phyloP scores from a whole-genome alignment of 2,888 invertebrate genomes.

The Melanostoma scalare region DNA sequence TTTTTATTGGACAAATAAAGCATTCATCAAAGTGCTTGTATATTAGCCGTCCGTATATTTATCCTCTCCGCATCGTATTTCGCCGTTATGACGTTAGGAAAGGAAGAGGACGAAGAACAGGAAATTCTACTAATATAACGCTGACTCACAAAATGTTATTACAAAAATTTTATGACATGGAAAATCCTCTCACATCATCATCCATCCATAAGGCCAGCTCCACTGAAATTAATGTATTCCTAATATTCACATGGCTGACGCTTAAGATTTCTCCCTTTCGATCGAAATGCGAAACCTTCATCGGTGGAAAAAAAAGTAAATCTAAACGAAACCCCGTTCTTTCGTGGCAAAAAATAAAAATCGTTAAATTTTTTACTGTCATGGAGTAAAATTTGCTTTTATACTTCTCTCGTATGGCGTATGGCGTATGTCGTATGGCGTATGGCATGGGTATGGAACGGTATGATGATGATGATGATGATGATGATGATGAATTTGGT shows the following conservation, averaged over 20 bases:
- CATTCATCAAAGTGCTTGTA: slow-evolving; percentile 21
- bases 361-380: no score
- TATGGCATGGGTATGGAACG: no score
- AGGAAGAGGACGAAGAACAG: neutral
- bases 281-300: neutral
- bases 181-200: slow-evolving; percentile 59
- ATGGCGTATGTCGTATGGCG: no score
- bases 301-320: slow-evolving; percentile 26
- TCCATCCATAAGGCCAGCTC: slow-evolving; percentile 20
- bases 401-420: no score
- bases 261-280: slow-evolving; percentile 45
- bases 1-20: slow-evolving; percentile 36
- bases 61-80: neutral
- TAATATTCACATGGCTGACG: slow-evolving; percentile 62
- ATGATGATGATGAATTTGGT: neutral
- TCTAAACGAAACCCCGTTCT: neutral
- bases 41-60: neutral
- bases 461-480: neutral
- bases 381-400: no score
- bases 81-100: no score
- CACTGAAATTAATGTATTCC: slow-evolving; percentile 59
- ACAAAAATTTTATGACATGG: slow-evolving; percentile 67
- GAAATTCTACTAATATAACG: slow-evolving; percentile 5
- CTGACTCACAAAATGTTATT: slow-evolving; percentile 68
- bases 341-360: no score